Evolutionary conservation across 2,888 invertebrate genomes (phyloP), one percentile per base, ranked within the genome.

Genomic region (Incurvaria masculella): DNA sequence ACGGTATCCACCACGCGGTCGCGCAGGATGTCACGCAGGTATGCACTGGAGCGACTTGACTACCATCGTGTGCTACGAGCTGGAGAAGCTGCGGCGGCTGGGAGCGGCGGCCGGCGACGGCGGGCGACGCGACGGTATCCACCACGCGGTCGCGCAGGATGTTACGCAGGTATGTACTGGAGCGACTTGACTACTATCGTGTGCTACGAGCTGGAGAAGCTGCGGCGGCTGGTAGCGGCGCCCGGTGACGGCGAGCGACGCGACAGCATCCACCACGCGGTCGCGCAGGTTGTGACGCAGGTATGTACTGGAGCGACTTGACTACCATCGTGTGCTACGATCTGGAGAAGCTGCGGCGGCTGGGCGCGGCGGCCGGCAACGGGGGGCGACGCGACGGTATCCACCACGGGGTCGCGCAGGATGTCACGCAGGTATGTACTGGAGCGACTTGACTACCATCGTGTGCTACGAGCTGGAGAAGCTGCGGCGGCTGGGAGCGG

Each of bases 301-400:
- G n/a, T n/a, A n/a, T n/a, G 62, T 98, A 96, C 73, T 98, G 98
- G 98, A 86, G 88, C 60, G 98, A 98, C 67, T 94, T 98, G 61
- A 92, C 93, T 47, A 91, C 94, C 33, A 96, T 98, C 55, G 96
- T 94, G 4, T 86, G 91, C 67, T 96, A 97, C 69, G 97, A 97
- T 70, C 75, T 96, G 46, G 85, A 88, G 61, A 95, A 94, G 72
- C 78, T 96, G 59, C 80, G 88, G 27, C 91, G 93, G 61, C 67
- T 88, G 42, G n/a, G n/a, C n/a, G 87, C 89, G 56, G 82, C 68
- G 4, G 57, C 81, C 84, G n/a, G n/a, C n/a, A n/a, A n/a, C n/a
- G n/a, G n/a, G n/a, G 78, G 83, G 51, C 72, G 87, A 44, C 75
- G 88, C 53, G 89, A 89, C 68, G 88, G 88, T 45, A 96, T 99